phyloP scores from a whole-genome alignment of 2,797 vertebrate genomes.

The Gambelia wislizenii region DNA sequence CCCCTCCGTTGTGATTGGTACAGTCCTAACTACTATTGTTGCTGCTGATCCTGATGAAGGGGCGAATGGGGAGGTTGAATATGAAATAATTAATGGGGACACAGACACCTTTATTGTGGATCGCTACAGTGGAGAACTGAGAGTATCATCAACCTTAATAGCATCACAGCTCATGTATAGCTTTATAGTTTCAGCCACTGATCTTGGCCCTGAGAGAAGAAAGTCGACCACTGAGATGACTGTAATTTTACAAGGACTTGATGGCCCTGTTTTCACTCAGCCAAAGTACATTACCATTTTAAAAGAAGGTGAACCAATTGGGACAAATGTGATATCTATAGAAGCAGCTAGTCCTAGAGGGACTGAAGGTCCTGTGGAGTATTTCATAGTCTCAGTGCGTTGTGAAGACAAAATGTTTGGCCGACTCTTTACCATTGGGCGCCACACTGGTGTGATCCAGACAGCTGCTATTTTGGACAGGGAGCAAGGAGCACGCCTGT shows the following conservation, averaged over 20 bases:
- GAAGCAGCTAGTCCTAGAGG: constrained; percentile 91
- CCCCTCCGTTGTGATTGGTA: constrained; percentile 91
- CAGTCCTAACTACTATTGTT: constrained; percentile 91
- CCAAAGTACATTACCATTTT: constrained; percentile 95
- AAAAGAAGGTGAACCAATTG: constrained; percentile 95
- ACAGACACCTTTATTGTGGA: constrained; percentile 95
- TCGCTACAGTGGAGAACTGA: constrained; percentile 93
- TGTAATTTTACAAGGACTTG: constrained; percentile 90
- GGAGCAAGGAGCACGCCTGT: constrained; percentile 93
- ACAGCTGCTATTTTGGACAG: constrained; percentile 95
- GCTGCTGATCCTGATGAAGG: constrained; percentile 96
- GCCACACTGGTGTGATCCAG: constrained; percentile 91
- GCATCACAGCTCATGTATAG: constrained; percentile 91
- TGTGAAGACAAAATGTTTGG: constrained; percentile 89
- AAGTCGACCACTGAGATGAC: constrained; percentile 91
- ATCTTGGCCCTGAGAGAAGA: constrained; percentile 91
- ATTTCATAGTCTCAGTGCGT: constrained; percentile 93
- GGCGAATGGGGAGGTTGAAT: constrained; percentile 95
- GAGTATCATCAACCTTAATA: constrained; percentile 89
- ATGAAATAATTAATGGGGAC: constrained; percentile 93
- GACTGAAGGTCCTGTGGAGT: constrained; percentile 89
- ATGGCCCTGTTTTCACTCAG: constrained; percentile 95
- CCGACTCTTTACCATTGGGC: constrained; percentile 95
- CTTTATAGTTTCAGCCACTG: constrained; percentile 92
- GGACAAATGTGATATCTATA: constrained; percentile 94